Percentiles rank a stretch among this genome's conserved stretches.
Evolutionary conservation across 1,140 invertebrate species (phyloP).

Genomic region (Papilio machaon): DNA sequence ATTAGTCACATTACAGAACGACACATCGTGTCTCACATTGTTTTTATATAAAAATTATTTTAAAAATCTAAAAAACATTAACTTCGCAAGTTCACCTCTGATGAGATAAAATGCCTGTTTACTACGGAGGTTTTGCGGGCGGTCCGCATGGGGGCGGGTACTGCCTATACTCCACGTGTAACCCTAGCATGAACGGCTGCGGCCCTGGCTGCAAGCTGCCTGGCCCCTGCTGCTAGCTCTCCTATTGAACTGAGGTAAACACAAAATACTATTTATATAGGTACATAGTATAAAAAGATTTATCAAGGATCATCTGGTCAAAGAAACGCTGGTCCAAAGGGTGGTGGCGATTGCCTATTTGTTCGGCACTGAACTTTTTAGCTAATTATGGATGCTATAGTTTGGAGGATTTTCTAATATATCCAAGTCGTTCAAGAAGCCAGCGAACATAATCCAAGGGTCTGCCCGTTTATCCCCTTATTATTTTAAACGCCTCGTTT

Average conservation of each 20-base stretch:
- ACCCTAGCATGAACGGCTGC: slow-evolving; percentile 53
- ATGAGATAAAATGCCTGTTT: slow-evolving; percentile 55
- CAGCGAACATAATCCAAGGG: too few relatives aligned
- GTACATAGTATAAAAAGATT: too few relatives aligned
- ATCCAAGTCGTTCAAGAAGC: too few relatives aligned
- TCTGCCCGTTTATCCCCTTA: too few relatives aligned
- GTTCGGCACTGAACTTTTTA: too few relatives aligned
- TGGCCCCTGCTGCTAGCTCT: slow-evolving; percentile 44
- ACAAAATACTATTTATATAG: neutral
- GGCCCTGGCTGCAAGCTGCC: slow-evolving; percentile 47
- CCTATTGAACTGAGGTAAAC: slow-evolving; percentile 36
- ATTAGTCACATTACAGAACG: neutral
- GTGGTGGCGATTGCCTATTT: too few relatives aligned
- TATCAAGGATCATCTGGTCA: too few relatives aligned
- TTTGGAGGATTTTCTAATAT: too few relatives aligned
- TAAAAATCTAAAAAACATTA: neutral
- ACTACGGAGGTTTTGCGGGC: slow-evolving; percentile 66
- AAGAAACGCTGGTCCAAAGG: too few relatives aligned
- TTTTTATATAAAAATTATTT: slow-evolving; percentile 5
- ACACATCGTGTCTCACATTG: neutral
- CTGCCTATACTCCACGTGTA: slow-evolving; percentile 59
- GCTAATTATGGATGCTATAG: too few relatives aligned
- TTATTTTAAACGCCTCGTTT: too few relatives aligned
- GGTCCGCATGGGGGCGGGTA: slow-evolving; percentile 65
- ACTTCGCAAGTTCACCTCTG: neutral